phyloP scores from a whole-genome alignment of 30 jellyfish, hydroid and myxozoan genomes.

The Rhopilema esculentum region DNA sequence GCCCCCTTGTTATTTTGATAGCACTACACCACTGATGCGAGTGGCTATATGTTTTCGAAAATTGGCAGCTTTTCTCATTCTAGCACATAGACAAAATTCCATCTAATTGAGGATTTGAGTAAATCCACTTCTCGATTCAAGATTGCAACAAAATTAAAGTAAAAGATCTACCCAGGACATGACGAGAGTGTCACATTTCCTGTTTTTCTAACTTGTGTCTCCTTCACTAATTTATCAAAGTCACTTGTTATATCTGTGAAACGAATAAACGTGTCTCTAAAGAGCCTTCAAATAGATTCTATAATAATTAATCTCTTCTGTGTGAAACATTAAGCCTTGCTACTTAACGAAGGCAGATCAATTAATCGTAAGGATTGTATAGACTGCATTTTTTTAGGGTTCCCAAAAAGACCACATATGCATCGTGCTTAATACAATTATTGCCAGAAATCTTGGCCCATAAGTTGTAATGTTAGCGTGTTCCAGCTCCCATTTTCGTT shows the following conservation, averaged over 20 bases:
- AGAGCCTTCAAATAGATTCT: not conserved
- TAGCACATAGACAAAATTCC: not conserved
- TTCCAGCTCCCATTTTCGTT: no score
- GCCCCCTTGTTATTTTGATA: no score
- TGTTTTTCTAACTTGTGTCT: not conserved
- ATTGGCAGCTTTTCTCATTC: not conserved
- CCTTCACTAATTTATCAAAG: not conserved
- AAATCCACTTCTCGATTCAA: not conserved
- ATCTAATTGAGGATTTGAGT: not conserved
- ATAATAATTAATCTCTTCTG: not conserved
- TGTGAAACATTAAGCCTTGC: not conserved
- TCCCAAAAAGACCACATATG: no score
- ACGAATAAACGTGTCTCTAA: not conserved
- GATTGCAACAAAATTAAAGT: not conserved
- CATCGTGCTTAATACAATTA: no score
- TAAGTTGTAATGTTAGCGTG: no score
- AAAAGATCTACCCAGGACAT: not conserved
- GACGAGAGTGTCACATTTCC: not conserved
- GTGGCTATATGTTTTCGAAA: not conserved
- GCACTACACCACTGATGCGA: no score
- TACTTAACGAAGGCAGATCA: not conserved
- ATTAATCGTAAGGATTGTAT: not conserved
- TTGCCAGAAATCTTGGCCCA: no score
- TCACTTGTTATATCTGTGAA: not conserved
- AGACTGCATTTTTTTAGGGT: not conserved